These are phyloP conservation scores for Lithodes maja DNA, from an alignment of 2,888 invertebrate species.

Conservation along the genomic window DNA sequence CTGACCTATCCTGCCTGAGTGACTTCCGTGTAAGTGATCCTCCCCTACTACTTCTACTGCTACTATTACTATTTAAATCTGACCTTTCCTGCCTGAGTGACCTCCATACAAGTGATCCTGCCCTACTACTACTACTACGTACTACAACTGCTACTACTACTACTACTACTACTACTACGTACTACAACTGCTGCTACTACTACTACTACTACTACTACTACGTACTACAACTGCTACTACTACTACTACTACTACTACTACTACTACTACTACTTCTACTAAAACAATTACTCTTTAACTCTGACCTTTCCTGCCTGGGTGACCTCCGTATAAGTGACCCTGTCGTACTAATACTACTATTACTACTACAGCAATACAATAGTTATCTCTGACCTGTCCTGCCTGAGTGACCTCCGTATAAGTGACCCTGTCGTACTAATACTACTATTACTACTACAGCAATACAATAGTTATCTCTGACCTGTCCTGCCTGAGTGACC, in stretches of 20 bases:
- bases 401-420: conserved; percentile 73
- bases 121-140: background rate
- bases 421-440: conserved; percentile 20
- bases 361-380: too few species aligned
- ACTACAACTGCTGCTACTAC: background rate
- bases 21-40: too few species aligned
- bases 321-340: too few species aligned
- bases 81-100: too few species aligned
- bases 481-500: conserved; percentile 73
- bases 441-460: too few species aligned
- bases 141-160: background rate
- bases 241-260: background rate
- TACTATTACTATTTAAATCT: background rate
- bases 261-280: background rate
- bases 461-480: conserved; percentile 40
- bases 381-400: conserved; percentile 72
- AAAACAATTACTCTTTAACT: background rate
- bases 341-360: too few species aligned
- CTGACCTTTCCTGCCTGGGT: too few species aligned
- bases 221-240: background rate
- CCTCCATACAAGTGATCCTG: too few species aligned
- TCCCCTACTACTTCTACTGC: background rate
- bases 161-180: background rate
- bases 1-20: background rate
- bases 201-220: background rate